Evolutionary conservation across 1,140 invertebrate species (phyloP).

Genomic region (Anoplolepis gracilipes): DNA sequence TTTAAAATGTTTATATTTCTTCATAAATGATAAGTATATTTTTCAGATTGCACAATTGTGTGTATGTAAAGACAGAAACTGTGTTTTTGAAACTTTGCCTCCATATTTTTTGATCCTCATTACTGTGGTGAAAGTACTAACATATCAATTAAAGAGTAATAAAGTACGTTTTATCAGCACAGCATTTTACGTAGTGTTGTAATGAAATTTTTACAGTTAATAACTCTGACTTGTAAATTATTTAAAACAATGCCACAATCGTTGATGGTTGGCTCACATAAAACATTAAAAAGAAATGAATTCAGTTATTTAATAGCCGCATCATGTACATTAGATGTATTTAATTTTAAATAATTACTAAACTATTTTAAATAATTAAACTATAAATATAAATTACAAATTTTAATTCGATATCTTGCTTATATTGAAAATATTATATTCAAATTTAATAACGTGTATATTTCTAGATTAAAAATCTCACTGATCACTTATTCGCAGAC

Average conservation of each 20-base stretch:
- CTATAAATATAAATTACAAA: not conserved
- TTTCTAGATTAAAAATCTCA: slow-evolving; percentile 43
- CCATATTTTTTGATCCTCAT: not conserved
- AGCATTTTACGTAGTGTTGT: no score
- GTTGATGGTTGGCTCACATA: no score
- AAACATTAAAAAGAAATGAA: no score
- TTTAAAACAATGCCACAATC: no score
- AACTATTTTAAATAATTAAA: no score
- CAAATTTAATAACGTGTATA: not conserved
- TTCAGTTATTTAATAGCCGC: no score
- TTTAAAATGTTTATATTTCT: not conserved
- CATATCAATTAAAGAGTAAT: not conserved
- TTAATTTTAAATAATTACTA: not conserved
- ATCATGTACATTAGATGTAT: not conserved
- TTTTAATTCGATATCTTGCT: not conserved
- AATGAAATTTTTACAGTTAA: no score
- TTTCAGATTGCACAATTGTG: slow-evolving; percentile 5
- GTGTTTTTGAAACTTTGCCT: not conserved
- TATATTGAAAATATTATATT: not conserved
- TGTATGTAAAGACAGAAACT: not conserved
- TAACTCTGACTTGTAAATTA: no score
- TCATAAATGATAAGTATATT: not conserved
- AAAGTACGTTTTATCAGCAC: slow-evolving; percentile 14
- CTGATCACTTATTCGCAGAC: slow-evolving; percentile 12
- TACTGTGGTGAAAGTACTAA: slow-evolving; percentile 5